phyloP scores from a whole-genome alignment of 2,113 vertebrate genomes.

The Tragelaphus strepsiceros region DNA sequence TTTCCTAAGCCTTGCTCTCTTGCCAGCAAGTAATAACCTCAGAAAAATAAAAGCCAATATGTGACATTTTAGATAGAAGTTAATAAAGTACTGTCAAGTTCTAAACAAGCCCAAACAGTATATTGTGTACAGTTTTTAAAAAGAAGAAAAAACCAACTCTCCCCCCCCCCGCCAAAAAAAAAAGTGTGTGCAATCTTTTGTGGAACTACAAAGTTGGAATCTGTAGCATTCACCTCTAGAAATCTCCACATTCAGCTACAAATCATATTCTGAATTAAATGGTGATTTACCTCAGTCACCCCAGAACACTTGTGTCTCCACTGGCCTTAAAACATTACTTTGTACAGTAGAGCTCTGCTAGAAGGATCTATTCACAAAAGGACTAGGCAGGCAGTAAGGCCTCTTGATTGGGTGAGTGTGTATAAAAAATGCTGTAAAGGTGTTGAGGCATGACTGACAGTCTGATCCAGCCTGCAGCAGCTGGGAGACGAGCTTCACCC shows the following conservation, averaged over 20 bases:
- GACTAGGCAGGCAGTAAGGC: neutral
- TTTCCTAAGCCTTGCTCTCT: neutral
- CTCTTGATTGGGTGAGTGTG: no score
- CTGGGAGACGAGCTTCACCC: neutral
- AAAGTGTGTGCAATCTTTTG: fast-evolving
- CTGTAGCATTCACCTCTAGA: neutral
- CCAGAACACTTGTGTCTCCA: neutral
- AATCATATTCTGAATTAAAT: neutral
- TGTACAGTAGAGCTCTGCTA: neutral
- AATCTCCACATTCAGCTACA: neutral
- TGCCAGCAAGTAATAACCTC: neutral
- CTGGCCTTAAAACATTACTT: neutral
- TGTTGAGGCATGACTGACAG: fast-evolving
- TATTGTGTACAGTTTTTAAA: neutral
- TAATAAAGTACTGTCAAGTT: neutral
- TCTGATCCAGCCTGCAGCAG: neutral
- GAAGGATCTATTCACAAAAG: neutral
- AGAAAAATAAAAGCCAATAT: neutral
- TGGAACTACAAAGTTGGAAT: neutral
- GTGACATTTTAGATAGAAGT: neutral
- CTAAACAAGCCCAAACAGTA: neutral
- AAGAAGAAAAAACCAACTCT: neutral
- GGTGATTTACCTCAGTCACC: neutral
- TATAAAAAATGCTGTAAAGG: no score
- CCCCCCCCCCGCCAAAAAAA: fast-evolving